phyloP scores from a whole-genome alignment of 2,797 vertebrate species.

The Podarcis lilfordi region DNA sequence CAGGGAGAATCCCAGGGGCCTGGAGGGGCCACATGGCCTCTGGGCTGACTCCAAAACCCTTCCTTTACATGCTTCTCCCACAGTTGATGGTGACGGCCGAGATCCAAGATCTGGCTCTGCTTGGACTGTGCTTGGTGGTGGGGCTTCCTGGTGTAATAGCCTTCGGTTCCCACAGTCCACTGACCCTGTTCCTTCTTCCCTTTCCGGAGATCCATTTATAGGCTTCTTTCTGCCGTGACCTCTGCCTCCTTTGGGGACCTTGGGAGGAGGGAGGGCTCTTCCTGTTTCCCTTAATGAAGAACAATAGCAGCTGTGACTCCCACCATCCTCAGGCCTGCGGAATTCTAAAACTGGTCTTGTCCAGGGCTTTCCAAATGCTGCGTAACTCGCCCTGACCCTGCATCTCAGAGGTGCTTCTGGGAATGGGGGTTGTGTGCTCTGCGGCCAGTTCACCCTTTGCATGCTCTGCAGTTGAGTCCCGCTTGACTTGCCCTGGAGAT shows the following conservation, averaged over 20 bases:
- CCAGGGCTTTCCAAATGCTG: not conserved
- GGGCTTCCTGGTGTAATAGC: not conserved
- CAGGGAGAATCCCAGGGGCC: too few relatives aligned
- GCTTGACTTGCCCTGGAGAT: too few relatives aligned
- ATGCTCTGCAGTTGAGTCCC: too few relatives aligned
- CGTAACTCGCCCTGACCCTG: not conserved
- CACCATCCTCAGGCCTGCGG: too few relatives aligned
- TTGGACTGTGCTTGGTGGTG: not conserved
- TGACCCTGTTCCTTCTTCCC: not conserved
- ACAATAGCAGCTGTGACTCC: not conserved
- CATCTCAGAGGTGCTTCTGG: not conserved
- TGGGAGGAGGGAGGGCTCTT: not conserved
- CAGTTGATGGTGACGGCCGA: not conserved
- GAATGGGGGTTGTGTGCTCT: not conserved
- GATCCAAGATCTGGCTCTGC: not conserved
- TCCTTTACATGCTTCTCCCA: not conserved
- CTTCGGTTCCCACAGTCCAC: not conserved
- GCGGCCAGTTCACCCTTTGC: not conserved
- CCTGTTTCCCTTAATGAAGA: slow-evolving; percentile 40
- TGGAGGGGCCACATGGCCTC: not conserved
- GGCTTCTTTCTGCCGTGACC: slow-evolving; percentile 1
- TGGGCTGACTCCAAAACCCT: not conserved
- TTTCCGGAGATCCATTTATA: slow-evolving; percentile 37
- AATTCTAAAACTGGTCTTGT: not conserved
- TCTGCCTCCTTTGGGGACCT: not conserved